Evolutionary conservation across 2,888 invertebrate species (phyloP).

Genomic region (Amphipoea lucens): DNA sequence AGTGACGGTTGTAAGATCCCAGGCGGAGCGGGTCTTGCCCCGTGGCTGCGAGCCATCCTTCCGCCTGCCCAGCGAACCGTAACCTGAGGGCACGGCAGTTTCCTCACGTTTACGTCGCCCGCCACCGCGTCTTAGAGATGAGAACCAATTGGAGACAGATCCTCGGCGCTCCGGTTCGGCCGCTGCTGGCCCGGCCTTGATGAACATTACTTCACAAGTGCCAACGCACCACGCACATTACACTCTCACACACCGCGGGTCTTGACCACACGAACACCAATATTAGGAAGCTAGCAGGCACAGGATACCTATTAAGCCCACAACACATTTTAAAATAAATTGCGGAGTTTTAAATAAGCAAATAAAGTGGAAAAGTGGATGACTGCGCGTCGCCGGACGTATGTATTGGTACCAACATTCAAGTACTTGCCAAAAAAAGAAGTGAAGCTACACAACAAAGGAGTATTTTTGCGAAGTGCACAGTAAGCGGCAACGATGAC

Average conservation of each 20-base stretch:
- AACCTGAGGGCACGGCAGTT: conserved; percentile 81
- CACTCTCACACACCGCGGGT: conserved; percentile 76
- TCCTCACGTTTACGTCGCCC: conserved; percentile 87
- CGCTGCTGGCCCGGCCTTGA: conserved; percentile 87
- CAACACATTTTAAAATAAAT: conserved; percentile 75
- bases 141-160: conserved; percentile 95
- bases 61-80: conserved; percentile 89
- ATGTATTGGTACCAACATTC: conserved; percentile 73
- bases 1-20: conserved; percentile 91
- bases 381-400: conserved; percentile 79
- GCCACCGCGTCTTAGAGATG: conserved; percentile 92
- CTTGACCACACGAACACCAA: conserved; percentile 76
- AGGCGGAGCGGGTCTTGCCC: conserved; percentile 90
- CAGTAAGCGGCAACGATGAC: conserved; percentile 82
- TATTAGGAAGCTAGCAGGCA: conserved; percentile 81
- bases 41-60: conserved; percentile 86
- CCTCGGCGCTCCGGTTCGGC: conserved; percentile 91
- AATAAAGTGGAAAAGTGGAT: conserved; percentile 84
- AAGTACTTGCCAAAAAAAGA: conserved; percentile 79
- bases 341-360: conserved; percentile 79
- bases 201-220: conserved; percentile 88
- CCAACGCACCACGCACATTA: conserved; percentile 84
- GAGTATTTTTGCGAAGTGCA: conserved; percentile 78
- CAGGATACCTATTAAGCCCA: conserved; percentile 84
- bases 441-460: conserved; percentile 83